phyloP scores from a whole-genome alignment of 2,888 invertebrate species.

The Thymelicus lineola region DNA sequence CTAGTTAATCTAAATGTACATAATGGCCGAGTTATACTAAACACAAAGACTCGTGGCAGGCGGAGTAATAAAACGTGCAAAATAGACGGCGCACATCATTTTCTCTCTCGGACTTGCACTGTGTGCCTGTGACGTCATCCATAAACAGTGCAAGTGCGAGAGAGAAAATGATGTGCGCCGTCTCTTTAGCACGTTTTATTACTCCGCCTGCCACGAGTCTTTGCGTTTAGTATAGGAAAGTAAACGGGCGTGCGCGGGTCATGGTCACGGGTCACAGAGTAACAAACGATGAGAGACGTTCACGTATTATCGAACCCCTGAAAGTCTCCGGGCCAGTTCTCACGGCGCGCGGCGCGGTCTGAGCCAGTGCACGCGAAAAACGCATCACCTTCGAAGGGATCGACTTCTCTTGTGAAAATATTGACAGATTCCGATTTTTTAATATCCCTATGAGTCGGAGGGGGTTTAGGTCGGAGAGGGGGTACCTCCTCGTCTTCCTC shows the following conservation, averaged over 20 bases:
- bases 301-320: conserved; percentile 77
- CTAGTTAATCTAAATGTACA: too few relatives aligned
- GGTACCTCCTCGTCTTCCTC: conserved; percentile 77
- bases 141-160: too few relatives aligned
- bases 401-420: conserved; percentile 93
- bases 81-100: too few relatives aligned
- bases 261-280: conserved; percentile 28
- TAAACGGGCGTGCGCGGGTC: not conserved
- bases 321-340: conserved; percentile 82
- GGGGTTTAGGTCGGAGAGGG: conserved; percentile 64
- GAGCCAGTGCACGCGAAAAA: conserved; percentile 89
- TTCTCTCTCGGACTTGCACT: too few relatives aligned
- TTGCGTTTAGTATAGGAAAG: not conserved
- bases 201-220: too few relatives aligned
- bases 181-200: too few relatives aligned
- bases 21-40: too few relatives aligned
- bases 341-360: conserved; percentile 72
- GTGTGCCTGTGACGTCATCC: too few relatives aligned
- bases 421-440: conserved; percentile 96
- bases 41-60: too few relatives aligned
- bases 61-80: too few relatives aligned
- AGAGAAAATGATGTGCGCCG: too few relatives aligned
- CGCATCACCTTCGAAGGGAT: conserved; percentile 95
- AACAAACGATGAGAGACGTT: conserved; percentile 41
- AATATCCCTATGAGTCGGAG: conserved; percentile 85